phyloP scores from a whole-genome alignment of 2,888 invertebrate species.

The Eristalis arbustorum region DNA sequence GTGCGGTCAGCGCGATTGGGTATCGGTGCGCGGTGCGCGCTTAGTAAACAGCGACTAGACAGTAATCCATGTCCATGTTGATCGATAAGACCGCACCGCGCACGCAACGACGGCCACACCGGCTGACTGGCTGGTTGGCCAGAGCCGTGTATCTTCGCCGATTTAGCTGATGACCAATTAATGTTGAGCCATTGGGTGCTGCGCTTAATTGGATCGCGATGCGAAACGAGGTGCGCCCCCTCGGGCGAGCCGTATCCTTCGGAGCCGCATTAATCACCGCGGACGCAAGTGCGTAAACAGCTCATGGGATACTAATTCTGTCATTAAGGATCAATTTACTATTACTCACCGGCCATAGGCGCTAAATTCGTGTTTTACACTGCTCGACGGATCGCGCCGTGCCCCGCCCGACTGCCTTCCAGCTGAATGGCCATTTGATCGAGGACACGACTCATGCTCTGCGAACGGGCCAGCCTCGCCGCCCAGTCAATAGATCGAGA shows the following conservation, averaged over 20 bases:
- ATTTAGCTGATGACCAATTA: slow-evolving; percentile 66
- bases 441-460: slow-evolving; percentile 20
- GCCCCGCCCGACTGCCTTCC: neutral
- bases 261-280: slow-evolving; percentile 40
- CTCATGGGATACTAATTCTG: slow-evolving; percentile 57
- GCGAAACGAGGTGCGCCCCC: slow-evolving; percentile 14
- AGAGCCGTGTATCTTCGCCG: neutral
- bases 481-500: neutral
- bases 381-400: neutral
- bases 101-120: neutral
- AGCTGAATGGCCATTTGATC: slow-evolving; percentile 15
- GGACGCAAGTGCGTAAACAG: slow-evolving; percentile 52
- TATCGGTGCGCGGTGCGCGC: neutral
- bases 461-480: neutral
- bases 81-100: slow-evolving; percentile 55
- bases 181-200: slow-evolving; percentile 42
- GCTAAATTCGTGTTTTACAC: slow-evolving; percentile 42
- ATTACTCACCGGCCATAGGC: slow-evolving; percentile 37
- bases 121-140: neutral
- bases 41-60: slow-evolving; percentile 55
- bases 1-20: neutral
- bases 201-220: slow-evolving; percentile 38
- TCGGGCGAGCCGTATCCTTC: slow-evolving; percentile 25
- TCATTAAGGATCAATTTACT: slow-evolving; percentile 54
- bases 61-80: slow-evolving; percentile 53